phyloP scores from a whole-genome alignment of 35 echinoderm and acorn worm species.

The Ophioderma brevispina region DNA sequence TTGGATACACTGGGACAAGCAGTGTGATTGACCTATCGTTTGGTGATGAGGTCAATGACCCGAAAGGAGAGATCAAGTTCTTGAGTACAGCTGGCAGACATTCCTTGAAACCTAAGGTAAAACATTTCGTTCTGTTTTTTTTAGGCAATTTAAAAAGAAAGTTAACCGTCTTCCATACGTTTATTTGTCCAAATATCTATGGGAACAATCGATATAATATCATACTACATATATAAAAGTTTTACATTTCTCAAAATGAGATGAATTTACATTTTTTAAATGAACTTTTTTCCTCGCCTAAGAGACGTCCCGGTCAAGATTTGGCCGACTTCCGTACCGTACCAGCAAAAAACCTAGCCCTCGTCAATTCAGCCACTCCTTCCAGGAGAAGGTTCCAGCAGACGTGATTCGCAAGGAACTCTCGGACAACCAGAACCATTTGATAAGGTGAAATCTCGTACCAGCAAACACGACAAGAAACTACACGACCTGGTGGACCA shows the following conservation, averaged over 20 bases:
- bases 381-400: constrained; percentile 71
- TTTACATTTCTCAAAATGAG: no score
- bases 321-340: constrained; percentile 83
- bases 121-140: no score
- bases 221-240: no score
- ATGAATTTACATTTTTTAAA: no score
- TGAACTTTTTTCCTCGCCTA: no score
- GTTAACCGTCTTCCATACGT: no score
- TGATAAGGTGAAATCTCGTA: constrained; percentile 84
- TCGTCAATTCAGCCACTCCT: constrained; percentile 58
- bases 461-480: constrained; percentile 46
- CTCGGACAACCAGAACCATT: constrained; percentile 50
- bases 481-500: constrained; percentile 72
- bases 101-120: constrained; percentile 84
- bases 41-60: constrained; percentile 80
- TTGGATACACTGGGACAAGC: constrained; percentile 37
- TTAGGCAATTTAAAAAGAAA: no score
- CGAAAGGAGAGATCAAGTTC: constrained; percentile 91
- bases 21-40: constrained; percentile 56
- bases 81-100: constrained; percentile 72
- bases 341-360: constrained; percentile 65
- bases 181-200: no score
- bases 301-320: constrained; percentile 73
- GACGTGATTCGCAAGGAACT: constrained; percentile 68
- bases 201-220: no score